These are phyloP conservation scores for Drosophila limbata DNA, from an alignment of 2,888 invertebrate genomes.

Conservation along the genomic window DNA sequence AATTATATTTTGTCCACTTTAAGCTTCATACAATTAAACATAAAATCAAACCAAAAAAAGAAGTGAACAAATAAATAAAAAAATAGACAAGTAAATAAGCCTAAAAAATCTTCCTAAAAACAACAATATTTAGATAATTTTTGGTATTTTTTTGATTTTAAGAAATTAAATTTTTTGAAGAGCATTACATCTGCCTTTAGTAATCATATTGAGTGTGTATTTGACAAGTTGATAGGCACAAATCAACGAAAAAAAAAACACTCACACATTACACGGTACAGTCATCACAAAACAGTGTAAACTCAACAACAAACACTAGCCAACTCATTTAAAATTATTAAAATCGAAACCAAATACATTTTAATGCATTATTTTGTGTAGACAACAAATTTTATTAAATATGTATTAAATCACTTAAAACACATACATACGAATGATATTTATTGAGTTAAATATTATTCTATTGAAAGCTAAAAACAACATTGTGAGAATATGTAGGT, in stretches of 20 bases:
- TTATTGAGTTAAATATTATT: slow-evolving; percentile 73
- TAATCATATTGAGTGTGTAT: slow-evolving; percentile 28
- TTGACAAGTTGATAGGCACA: slow-evolving; percentile 40
- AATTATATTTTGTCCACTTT: slow-evolving; percentile 74
- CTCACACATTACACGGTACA: slow-evolving; percentile 40
- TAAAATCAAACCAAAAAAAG: slow-evolving; percentile 23
- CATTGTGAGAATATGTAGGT: slow-evolving; percentile 77
- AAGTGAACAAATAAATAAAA: slow-evolving; percentile 9
- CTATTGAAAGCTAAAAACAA: slow-evolving; percentile 54
- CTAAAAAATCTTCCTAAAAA: slow-evolving; percentile 66
- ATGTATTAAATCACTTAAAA: too few species aligned
- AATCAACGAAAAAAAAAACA: slow-evolving; percentile 15
- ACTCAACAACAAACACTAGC: slow-evolving; percentile 32
- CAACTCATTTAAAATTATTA: neutral
- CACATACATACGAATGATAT: slow-evolving; percentile 42
- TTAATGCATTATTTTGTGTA: slow-evolving; percentile 10
- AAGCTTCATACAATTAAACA: slow-evolving; percentile 65
- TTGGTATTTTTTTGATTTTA: slow-evolving; percentile 13
- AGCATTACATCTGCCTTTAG: slow-evolving; percentile 1
- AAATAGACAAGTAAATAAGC: slow-evolving; percentile 47
- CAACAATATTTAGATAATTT: slow-evolving; percentile 31
- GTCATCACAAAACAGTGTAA: slow-evolving; percentile 19
- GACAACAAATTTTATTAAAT: slow-evolving; percentile 13
- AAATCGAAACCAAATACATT: slow-evolving; percentile 26
- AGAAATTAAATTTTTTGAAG: slow-evolving; percentile 16